Evolutionary conservation across 2,113 vertebrate genomes (phyloP), one percentile per base, ranked within the genome.

Genomic region (Corythornis cristatus): DNA sequence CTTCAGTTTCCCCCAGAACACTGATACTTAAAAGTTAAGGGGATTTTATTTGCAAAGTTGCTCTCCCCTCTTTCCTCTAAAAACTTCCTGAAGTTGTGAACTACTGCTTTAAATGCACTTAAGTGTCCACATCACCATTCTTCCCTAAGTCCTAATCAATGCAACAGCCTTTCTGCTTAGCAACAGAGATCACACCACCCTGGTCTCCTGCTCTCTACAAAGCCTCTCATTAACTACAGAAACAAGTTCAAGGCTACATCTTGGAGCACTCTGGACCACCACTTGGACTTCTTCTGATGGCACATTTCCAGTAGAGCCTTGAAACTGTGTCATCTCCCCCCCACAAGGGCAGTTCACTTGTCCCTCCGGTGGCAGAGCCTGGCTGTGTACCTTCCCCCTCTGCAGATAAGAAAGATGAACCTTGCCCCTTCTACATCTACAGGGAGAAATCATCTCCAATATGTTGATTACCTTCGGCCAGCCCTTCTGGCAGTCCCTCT

Each of bases 371-470:
- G 43, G 65, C 81, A 64, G 67, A 83, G 72, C 67, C 65, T 0
- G 13, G 33, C 68, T 8, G 3, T 6, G 23, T 67, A 93, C 77
- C 89, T 88, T 88, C 87, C 82, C 86, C 79, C 95, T 74, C 64
- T 53, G 72, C 67, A 93, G 91, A 94, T 93, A 96, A 96, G 87
- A 83, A 83, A 89, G 71, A 56, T 93, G 96, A 92, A 96, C 94
- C 72, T 93, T 92, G 95, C 51, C 93, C 94, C 67, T 88, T 92
- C 67, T 83, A 89, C 75, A 92, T 77, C 82, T 80, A 70, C 62
- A n/a, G 67, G 78, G 91, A 95, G 82, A 95, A 92, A 89, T 90
- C 83, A 65, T 83, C 91, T 88, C 92, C 83, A 81, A 75, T 81
- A 90, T 2, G n/a, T 4, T 73, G 94, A 89, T 86, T 93, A 87